phyloP scores from a whole-genome alignment of 2,888 invertebrate species.

The Chydorus sphaericus region DNA sequence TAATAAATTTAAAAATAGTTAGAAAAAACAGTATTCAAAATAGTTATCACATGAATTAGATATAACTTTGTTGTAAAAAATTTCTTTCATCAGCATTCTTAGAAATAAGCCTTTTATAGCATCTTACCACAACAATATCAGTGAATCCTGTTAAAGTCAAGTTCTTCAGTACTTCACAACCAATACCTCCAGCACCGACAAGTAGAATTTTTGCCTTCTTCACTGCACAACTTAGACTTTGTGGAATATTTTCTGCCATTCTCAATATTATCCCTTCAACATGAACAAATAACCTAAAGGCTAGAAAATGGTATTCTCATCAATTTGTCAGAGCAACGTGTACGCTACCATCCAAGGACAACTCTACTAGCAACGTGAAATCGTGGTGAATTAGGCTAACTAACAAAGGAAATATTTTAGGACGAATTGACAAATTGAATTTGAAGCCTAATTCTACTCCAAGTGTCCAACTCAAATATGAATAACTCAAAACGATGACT shows the following conservation, averaged over 20 bases:
- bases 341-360: too few relatives aligned
- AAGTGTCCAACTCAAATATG: slow-evolving; percentile 98
- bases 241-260: too few relatives aligned
- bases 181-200: slow-evolving; percentile 97
- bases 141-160: slow-evolving; percentile 86
- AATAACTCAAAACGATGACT: slow-evolving; percentile 83
- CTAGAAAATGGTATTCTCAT: too few relatives aligned
- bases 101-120: too few relatives aligned
- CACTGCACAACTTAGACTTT: too few relatives aligned
- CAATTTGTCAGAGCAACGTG: too few relatives aligned
- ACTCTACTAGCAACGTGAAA: too few relatives aligned
- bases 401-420: slow-evolving; percentile 41
- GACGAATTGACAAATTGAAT: slow-evolving; percentile 84
- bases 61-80: too few relatives aligned
- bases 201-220: slow-evolving; percentile 60
- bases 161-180: slow-evolving; percentile 96
- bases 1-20: not conserved
- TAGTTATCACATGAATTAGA: too few relatives aligned
- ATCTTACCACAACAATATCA: slow-evolving; percentile 81
- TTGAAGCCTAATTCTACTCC: slow-evolving; percentile 89
- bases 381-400: not conserved
- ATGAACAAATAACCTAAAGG: too few relatives aligned
- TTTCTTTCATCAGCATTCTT: too few relatives aligned
- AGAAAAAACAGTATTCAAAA: not conserved
- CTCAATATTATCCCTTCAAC: too few relatives aligned